A percentile compares a stretch with the other conserved stretches of the same genome.
Evolutionary conservation across 2,888 invertebrate species (phyloP).

Genomic region (Unio delphinus): DNA sequence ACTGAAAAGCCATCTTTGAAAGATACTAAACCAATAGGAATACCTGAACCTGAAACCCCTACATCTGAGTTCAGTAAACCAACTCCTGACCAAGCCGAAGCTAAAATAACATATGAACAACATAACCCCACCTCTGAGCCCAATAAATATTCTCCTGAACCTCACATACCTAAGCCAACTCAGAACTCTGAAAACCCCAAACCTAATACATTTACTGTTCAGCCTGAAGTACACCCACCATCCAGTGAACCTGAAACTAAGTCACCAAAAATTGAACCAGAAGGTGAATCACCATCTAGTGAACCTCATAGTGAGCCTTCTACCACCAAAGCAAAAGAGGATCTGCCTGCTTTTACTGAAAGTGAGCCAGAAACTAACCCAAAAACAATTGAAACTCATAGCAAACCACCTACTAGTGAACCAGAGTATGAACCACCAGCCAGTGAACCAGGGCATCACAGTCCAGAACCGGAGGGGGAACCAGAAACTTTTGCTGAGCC

Average conservation of each 20-base stretch:
- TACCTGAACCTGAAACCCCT: slow-evolving; percentile 8
- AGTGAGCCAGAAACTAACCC: slow-evolving; percentile 12
- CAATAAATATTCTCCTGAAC: slow-evolving; percentile 9
- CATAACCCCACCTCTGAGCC: slow-evolving; percentile 6
- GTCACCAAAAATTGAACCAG: slow-evolving; percentile 3
- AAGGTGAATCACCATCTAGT: slow-evolving; percentile 7
- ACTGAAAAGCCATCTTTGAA: slow-evolving; percentile 5
- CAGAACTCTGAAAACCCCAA: slow-evolving; percentile 5
- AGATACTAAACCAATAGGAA: slow-evolving; percentile 4
- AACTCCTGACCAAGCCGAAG: slow-evolving; percentile 10
- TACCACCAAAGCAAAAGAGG: slow-evolving; percentile 8
- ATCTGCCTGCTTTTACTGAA: slow-evolving; percentile 9
- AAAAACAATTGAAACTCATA: slow-evolving; percentile 3
- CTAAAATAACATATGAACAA: slow-evolving; percentile 9
- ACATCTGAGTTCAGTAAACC: slow-evolving; percentile 16
- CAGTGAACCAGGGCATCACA: slow-evolving; percentile 9
- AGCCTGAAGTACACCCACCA: slow-evolving; percentile 29
- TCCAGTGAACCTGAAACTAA: slow-evolving; percentile 6
- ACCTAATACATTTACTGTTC: slow-evolving; percentile 16
- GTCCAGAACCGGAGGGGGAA: slow-evolving; percentile 28
- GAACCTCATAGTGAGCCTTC: slow-evolving; percentile 19
- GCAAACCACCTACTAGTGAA: slow-evolving; percentile 6
- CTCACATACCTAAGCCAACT: slow-evolving; percentile 6
- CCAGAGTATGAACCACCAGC: slow-evolving; percentile 1
- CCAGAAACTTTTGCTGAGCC: slow-evolving; percentile 55